Evolutionary conservation across 2,797 vertebrate genomes (phyloP), one percentile per base, ranked within the genome.

Genomic region (Danio aesculapii): DNA sequence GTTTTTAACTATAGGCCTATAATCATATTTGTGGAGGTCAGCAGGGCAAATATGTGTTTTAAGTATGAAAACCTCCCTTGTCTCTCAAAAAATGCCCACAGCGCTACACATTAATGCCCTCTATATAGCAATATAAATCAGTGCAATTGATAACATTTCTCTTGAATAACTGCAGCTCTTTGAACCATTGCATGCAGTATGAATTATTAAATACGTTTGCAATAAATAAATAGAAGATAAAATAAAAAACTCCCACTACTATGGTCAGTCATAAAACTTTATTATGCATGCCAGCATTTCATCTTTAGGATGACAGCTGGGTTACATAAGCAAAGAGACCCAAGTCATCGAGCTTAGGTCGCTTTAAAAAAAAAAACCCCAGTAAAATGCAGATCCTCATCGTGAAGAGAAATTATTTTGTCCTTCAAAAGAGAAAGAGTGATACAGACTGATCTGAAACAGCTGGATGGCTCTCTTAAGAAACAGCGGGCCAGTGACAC

Each of bases 371-470:
- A 68, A n/a, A n/a, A n/a, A n/a, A n/a, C n/a, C n/a, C n/a, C 55
- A 82, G 81, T 88, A 81, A 77, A 71, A 77, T 14, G 82, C 7
- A 84, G 85, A 57, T 85, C 84, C 71, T 84, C 84, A 87, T 85
- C 82, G 85, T 81, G 84, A 89, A 88, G 14, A 63, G 63, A 73
- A 87, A 87, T 75, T 75, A 64, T 85, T 85, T 46, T 84, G 84
- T 86, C 85, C 87, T 88, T 88, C 85, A 84, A 41, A 84, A 86
- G 46, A 52, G 81, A 89, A 84, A 63, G 89, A 90, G 79, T 46
- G 53, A 86, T 63, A 69, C 67, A 86, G 82, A 92, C 58, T 87
- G 81, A 89, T 93, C 82, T 52, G 79, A 91, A 93, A 91, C 92
- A 93, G 91, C 91, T 93, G 91, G 74, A 64, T 77, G 30, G 81